Conservation (phyloP, 2,797 vertebrate genomes). For the Acestrorhynchus altus region DNA sequence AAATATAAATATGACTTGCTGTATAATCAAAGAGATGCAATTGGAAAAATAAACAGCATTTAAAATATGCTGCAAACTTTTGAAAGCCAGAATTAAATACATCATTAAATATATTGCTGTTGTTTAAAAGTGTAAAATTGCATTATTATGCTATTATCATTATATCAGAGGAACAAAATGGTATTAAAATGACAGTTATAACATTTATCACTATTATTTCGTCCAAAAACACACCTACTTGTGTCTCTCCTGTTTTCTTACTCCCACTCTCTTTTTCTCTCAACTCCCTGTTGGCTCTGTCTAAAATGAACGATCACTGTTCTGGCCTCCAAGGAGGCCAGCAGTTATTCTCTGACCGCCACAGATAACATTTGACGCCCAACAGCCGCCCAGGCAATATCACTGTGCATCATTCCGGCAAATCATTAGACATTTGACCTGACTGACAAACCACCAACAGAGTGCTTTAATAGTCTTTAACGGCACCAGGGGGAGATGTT, state of each 20-base stretch:
- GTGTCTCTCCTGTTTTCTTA: not conserved
- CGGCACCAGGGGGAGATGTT: slow-evolving; percentile 9
- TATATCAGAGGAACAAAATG: too few species aligned
- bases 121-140: not conserved
- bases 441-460: not conserved
- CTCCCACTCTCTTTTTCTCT: not conserved
- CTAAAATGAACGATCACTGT: slow-evolving; percentile 4
- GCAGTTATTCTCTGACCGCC: not conserved
- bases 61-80: too few species aligned
- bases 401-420: not conserved
- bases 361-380: slow-evolving; percentile 1
- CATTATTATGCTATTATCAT: too few species aligned
- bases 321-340: not conserved
- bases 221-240: not conserved
- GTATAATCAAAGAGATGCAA: too few species aligned
- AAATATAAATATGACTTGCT: too few species aligned
- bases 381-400: not conserved
- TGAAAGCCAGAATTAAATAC: too few species aligned
- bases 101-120: too few species aligned
- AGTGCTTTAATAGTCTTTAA: slow-evolving; percentile 1
- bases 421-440: not conserved
- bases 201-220: too few species aligned
- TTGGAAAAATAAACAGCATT: too few species aligned
- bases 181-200: too few species aligned
- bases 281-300: not conserved